Base-by-base conservation (phyloP, 2,113 vertebrate genomes). In the Prunella fulvescens region DNA sequence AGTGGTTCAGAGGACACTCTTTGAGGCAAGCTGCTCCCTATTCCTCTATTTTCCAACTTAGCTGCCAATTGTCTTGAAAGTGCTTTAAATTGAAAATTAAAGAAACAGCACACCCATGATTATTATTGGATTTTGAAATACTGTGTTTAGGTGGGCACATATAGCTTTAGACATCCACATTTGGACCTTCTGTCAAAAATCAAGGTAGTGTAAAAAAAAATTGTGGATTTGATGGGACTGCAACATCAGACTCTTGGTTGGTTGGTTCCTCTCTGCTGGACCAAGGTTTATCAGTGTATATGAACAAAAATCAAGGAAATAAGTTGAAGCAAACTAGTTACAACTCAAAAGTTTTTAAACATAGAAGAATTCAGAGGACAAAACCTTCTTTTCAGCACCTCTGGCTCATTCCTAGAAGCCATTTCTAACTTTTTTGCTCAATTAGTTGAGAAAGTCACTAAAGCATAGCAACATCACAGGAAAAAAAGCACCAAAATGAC, bases 361-460 rank as follows among this genome's bases (percentile, higher is more conserved):
- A 72, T 12, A 78, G 79, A 77, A 47, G 15, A 39, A 65, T 56
- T 95, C 71, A 71, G 35, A 91, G 50, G 88, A 77, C 73, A 95
- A 95, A 92, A 79, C 31, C 15, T 82, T 42, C 42, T 94, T 96
- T 95, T 93, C 81, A 93, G 64, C 47, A 81, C 54, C 44, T 58
- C 60, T 94, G 58, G 62, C 51, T 95, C 42, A 17, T 77, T 87
- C 50, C 58, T 83, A 44, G 44, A 78, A 79, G 71, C 54, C 9
- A 5, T 80, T 95, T 95, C 74, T 90, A 80, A 29, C 23, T 47
- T 79, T 77, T 87, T 74, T 90, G 50, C 45, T 95, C 71, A 70
- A 80, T 79, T 56, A 73, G 61, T 76, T 85, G 84, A 93, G 74
- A 90, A 90, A 92, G 81, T 93, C 84, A 86, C 62, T 80, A 82